Evolutionary conservation across 2,113 vertebrate species (phyloP).

Genomic region (Poeciliopsis retropinna): DNA sequence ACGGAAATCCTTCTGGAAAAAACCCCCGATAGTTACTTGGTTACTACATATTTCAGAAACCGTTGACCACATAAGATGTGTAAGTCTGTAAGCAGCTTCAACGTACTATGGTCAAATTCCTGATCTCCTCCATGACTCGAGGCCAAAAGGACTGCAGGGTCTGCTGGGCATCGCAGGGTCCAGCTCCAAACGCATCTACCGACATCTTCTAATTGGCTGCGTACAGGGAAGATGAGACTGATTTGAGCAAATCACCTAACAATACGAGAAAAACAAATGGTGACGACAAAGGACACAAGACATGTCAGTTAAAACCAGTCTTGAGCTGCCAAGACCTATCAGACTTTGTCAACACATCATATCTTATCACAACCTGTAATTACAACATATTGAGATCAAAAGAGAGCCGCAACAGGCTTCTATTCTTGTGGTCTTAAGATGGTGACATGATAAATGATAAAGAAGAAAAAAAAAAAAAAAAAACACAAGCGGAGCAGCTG

Average conservation of each 20-base stretch:
- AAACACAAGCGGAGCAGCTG: conserved; percentile 27
- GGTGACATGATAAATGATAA: conserved; percentile 34
- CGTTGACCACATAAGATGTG: not conserved
- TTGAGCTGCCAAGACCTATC: conserved; percentile 21
- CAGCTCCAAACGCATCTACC: conserved; percentile 88
- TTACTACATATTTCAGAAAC: not conserved
- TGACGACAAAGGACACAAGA: conserved; percentile 11
- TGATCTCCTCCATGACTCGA: conserved; percentile 97
- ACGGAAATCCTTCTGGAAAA: conserved; percentile 94
- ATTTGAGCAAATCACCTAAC: not conserved
- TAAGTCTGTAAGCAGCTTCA: conserved; percentile 27
- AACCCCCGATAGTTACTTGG: conserved; percentile 35
- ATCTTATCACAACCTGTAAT: conserved; percentile 46
- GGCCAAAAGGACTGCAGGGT: conserved; percentile 98
- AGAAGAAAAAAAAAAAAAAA: not conserved
- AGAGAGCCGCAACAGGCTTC: conserved; percentile 30
- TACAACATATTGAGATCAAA: conserved; percentile 56
- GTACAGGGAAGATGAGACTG: conserved; percentile 13
- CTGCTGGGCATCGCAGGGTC: conserved; percentile 94
- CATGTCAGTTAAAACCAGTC: conserved; percentile 11
- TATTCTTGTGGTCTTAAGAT: conserved; percentile 55
- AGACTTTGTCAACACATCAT: conserved; percentile 40
- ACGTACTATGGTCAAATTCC: conserved; percentile 93
- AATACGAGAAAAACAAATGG: not conserved
- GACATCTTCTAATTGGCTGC: conserved; percentile 87